phyloP scores from a whole-genome alignment of 2,113 vertebrate species.

The Anas platyrhynchos region DNA sequence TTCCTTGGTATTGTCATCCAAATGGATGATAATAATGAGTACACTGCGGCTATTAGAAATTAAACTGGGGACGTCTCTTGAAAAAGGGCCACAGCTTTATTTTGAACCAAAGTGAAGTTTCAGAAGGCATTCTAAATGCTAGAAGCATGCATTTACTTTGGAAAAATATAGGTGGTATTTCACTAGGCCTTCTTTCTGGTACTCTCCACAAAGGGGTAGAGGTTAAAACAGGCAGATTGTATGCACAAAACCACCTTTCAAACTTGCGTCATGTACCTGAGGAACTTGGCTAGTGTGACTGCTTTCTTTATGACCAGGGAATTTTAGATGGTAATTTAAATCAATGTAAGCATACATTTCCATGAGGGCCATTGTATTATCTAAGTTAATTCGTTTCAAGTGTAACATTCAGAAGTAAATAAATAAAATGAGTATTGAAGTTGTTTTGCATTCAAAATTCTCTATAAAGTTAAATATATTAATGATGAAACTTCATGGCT shows the following conservation, averaged over 20 bases:
- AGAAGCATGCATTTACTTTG: not conserved
- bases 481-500: not conserved
- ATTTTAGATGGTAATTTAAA: not conserved
- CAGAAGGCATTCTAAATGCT: not conserved
- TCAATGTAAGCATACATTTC: rapidly evolving
- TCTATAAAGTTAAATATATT: not conserved
- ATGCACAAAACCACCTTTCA: not conserved
- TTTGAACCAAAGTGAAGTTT: not conserved
- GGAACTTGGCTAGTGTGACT: not conserved
- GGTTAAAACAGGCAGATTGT: not conserved
- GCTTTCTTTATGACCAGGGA: not conserved
- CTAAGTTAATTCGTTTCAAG: not conserved
- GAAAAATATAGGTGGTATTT: not conserved
- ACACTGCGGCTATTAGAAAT: not conserved
- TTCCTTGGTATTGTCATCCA: not conserved
- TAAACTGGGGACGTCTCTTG: not conserved
- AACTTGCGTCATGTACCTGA: not conserved
- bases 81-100: not conserved
- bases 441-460: not conserved
- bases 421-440: not conserved
- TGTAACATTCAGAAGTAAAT: not conserved
- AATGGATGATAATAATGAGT: not conserved
- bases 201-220: not conserved
- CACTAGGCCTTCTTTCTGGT: not conserved
- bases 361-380: not conserved